Evolutionary conservation across 1,140 invertebrate species (phyloP).

Genomic region (Pogonomyrmex californicus): DNA sequence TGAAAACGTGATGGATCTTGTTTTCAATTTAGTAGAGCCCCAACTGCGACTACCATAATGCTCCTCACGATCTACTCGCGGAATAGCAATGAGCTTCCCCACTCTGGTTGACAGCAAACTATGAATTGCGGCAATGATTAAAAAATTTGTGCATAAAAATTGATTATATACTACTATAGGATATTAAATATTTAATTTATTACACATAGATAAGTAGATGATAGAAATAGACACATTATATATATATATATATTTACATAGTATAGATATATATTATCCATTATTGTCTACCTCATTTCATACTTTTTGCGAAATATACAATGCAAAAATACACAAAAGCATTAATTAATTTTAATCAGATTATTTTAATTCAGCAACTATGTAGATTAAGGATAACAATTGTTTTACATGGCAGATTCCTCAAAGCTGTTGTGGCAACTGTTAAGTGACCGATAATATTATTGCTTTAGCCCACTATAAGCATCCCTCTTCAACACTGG

Average conservation of each 20-base stretch:
- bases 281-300: not conserved
- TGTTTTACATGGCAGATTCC: slow-evolving; percentile 16
- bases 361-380: not conserved
- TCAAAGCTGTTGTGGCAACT: slow-evolving; percentile 26
- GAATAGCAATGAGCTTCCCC: slow-evolving; percentile 85
- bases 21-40: slow-evolving; percentile 86
- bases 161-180: not conserved
- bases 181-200: slow-evolving; percentile 35
- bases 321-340: not conserved
- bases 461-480: slow-evolving; percentile 76
- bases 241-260: not conserved
- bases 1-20: slow-evolving; percentile 86
- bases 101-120: slow-evolving; percentile 38
- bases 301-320: not conserved
- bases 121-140: slow-evolving; percentile 59
- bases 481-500: slow-evolving; percentile 80
- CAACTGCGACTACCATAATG: slow-evolving; percentile 82
- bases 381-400: not conserved
- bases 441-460: slow-evolving; percentile 61
- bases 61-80: slow-evolving; percentile 75
- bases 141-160: slow-evolving; percentile 41
- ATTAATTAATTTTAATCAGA: not conserved
- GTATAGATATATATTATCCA: no score
- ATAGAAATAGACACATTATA: not conserved
- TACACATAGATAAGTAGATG: no score